A percentile compares a stretch with the other conserved stretches of the same genome.
These are phyloP conservation scores for Podabrus alpinus DNA, from an alignment of 2,888 invertebrate species.

Conservation along the genomic window DNA sequence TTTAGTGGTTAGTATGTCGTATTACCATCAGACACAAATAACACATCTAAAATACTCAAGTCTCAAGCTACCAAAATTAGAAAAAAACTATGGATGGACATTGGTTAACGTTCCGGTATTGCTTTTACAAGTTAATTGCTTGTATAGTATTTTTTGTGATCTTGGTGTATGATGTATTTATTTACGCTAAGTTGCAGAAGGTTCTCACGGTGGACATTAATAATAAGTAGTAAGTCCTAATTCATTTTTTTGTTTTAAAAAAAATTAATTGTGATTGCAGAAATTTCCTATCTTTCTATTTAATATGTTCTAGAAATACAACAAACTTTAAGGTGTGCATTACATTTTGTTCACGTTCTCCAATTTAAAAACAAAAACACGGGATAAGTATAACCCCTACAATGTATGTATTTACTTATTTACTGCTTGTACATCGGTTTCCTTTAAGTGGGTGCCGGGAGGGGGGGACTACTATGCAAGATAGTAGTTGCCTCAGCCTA, in stretches of 20 bases:
- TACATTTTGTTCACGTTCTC: too few species aligned
- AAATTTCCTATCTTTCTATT: not conserved
- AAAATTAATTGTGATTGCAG: not conserved
- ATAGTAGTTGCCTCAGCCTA: too few species aligned
- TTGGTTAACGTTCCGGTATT: constrained; percentile 14
- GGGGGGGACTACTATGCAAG: too few species aligned
- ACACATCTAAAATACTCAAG: not conserved
- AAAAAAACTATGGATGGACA: constrained; percentile 6
- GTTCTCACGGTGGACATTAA: constrained; percentile 25
- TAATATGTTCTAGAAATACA: not conserved
- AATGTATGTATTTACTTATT: too few species aligned
- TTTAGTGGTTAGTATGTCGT: too few species aligned
- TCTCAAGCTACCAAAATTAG: not conserved
- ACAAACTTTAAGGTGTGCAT: not conserved
- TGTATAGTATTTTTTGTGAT: constrained; percentile 20
- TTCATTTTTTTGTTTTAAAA: not conserved
- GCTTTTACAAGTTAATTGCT: constrained; percentile 18
- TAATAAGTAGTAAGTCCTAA: not conserved
- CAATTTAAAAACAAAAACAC: too few species aligned
- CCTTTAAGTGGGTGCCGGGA: too few species aligned
- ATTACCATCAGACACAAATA: too few species aligned
- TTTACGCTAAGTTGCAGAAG: constrained; percentile 19
- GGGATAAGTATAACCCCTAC: too few species aligned
- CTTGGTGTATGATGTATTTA: constrained; percentile 21
- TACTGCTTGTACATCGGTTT: too few species aligned